These are phyloP conservation scores for Tholera decimalis DNA, from an alignment of 2,888 invertebrate species.

Conservation along the genomic window DNA sequence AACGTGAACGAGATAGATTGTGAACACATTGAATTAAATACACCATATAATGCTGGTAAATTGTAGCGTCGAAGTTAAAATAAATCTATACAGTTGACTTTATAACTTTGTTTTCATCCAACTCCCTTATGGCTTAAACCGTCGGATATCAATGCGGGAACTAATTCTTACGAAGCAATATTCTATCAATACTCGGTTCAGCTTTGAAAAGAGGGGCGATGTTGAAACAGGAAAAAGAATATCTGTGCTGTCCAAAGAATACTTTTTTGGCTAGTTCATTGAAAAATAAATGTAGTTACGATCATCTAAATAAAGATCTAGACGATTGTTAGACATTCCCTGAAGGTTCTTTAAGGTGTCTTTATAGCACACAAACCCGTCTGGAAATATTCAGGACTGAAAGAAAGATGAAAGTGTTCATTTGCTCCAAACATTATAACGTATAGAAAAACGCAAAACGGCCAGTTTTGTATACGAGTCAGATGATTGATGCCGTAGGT, in stretches of 20 bases:
- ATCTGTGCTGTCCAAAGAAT: background rate
- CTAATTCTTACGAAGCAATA: background rate
- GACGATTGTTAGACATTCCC: too few relatives aligned
- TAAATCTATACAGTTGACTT: background rate
- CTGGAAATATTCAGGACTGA: too few relatives aligned
- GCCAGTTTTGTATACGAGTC: too few relatives aligned
- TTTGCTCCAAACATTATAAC: too few relatives aligned
- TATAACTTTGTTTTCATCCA: conserved; percentile 1
- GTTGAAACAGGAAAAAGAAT: background rate
- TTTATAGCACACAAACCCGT: too few relatives aligned
- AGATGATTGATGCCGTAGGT: too few relatives aligned
- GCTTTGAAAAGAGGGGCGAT: background rate
- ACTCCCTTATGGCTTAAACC: background rate
- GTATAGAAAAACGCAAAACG: too few relatives aligned
- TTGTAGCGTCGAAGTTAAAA: background rate
- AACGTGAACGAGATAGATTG: conserved; percentile 30
- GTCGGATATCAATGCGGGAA: background rate
- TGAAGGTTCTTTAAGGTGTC: too few relatives aligned
- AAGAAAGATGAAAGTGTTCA: too few relatives aligned
- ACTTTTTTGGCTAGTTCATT: too few relatives aligned
- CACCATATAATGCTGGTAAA: background rate
- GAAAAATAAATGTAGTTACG: too few relatives aligned
- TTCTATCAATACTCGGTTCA: background rate
- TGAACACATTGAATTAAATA: conserved; percentile 4
- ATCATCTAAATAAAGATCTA: too few relatives aligned